Evolutionary conservation across 64 coral and sea anemone genomes (phyloP), one percentile per base, ranked within the genome.

Genomic region (Platygyra sinensis): DNA sequence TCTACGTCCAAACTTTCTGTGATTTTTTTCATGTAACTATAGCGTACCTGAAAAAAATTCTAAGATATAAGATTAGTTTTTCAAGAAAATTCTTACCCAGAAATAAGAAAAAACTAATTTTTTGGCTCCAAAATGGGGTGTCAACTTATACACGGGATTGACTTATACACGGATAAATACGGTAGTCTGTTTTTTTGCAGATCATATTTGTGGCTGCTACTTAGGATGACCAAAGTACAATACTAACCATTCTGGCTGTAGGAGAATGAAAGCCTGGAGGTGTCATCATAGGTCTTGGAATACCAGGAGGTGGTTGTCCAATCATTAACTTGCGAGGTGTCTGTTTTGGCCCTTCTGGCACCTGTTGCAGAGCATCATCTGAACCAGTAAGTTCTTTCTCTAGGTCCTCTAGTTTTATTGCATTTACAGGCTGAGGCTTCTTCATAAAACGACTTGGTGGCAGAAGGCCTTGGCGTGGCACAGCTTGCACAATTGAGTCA

Each of bases 361-460:
- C 76, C 54, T 87, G 74, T 74, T 67, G 18, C 39, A 78, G 20
- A 30, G 69, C 72, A 67, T 30, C 39, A 31, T 14, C 64, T 38
- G 83, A 38, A n/a, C 90, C 76, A 59, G 91, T 67, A 9, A 97
- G 72, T 31, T 97, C 95, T 62, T 93, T 91, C 49, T 97, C 95
- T 33, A 97, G 38, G 60, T 97, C 95, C 50, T 97, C 95, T 33
- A 97, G 61, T 29, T 86, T 82, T 18, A 97, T 94, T 30, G 92
- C 95, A 89, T 49, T 94, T 1, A 80, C 87, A 20, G 95, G 95
- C 12, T 57, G 87, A 24, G 81, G 81, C 72, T 97, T 97, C 28
- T 80, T 86, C 20, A 49, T 72, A 59, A 97, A 97, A 27, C 92
- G 83, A 72, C 95, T 97, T 31, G 95, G 95, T 73, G 95, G 95